Base-by-base conservation (phyloP, 1,140 invertebrate genomes). In the Cyclina sinensis region DNA sequence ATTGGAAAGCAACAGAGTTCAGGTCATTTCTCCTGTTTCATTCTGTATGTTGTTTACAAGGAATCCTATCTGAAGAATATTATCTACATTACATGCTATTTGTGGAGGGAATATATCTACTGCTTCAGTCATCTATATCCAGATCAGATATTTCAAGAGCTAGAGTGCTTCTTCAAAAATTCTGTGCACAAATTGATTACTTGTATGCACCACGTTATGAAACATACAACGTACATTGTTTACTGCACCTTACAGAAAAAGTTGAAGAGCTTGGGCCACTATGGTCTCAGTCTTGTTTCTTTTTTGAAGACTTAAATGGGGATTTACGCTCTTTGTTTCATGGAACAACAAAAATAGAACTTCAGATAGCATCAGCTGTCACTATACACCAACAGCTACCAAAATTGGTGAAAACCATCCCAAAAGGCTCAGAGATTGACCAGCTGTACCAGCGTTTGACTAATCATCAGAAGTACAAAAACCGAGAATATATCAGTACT, bases 111-210 rank as follows among this genome's bases (percentile, higher is more conserved):
- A 46, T 46, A 11, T 62, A 62, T 21, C n/a, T 62, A 30, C 21
- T 62, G 59, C n/a, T 35, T 82, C 7, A 46, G 43, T 46, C 43
- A 46, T n/a, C n/a, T n/a, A n/a, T n/a, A n/a, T n/a, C n/a, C n/a
- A n/a, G n/a, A n/a, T n/a, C 16, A n/a, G 79, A 81, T 81, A 27
- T 81, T 35, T 16, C 35, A 59, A 51, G 24, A 81, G 51, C 79
- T 9, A 81, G 35, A 37, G 21, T 62, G 79, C 51, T 81, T 16
- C 51, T 62, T 81, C 57, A 57, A 51, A 81, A 81, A 24, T 18
- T 81, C 62, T 59, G 79, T 81, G 54, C 35, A 32, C 39, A 51
- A 30, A 62, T 81, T 57, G 51, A 81, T 51, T 35, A 81, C 32
- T 57, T 81, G 48, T 81, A 81, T 81, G 16, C 51, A n/a, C n/a